Percentiles rank a stretch among this genome's conserved stretches.
phyloP scores from a whole-genome alignment of 2,797 vertebrate species.

The Rhynchotus rufescens region DNA sequence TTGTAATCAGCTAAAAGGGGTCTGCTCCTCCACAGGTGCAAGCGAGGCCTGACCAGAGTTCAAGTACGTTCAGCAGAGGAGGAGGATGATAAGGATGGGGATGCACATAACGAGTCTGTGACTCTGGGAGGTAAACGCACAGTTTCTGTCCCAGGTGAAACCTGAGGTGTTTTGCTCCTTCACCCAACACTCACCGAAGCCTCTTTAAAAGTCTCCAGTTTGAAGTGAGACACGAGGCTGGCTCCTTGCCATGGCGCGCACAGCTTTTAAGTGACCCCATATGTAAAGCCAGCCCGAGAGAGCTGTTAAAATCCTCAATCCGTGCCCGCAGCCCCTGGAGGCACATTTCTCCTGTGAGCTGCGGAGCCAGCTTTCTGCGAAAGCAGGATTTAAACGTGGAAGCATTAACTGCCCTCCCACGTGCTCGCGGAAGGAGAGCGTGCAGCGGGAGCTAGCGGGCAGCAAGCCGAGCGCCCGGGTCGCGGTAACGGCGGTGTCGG shows the following conservation, averaged over 20 bases:
- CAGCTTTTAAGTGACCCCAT: slow-evolving; percentile 67
- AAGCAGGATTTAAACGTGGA: slow-evolving; percentile 70
- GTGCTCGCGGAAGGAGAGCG: slow-evolving; percentile 24
- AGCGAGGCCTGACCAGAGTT: background rate
- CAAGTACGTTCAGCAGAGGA: background rate
- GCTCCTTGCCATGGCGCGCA: slow-evolving; percentile 48
- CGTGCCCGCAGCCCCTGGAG: slow-evolving; percentile 49
- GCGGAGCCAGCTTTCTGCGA: slow-evolving; percentile 62
- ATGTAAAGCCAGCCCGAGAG: slow-evolving; percentile 62
- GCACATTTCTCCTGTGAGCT: slow-evolving; percentile 68
- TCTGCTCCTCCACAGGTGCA: background rate
- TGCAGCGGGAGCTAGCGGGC: rapidly evolving
- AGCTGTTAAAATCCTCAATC: slow-evolving; percentile 57
- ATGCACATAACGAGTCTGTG: background rate
- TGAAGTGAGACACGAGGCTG: slow-evolving; percentile 41
- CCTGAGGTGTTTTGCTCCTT: background rate
- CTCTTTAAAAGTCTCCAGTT: slow-evolving; percentile 6
- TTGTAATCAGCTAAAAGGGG: background rate
- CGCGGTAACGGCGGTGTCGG: too few relatives aligned
- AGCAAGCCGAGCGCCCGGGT: background rate
- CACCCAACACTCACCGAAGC: background rate
- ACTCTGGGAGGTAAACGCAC: background rate
- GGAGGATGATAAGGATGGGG: background rate
- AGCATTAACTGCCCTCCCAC: slow-evolving; percentile 59
- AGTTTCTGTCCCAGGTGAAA: background rate